Conservation (phyloP, 53 echinoderm and acorn worm genomes). For the Echinometra lucunter region DNA sequence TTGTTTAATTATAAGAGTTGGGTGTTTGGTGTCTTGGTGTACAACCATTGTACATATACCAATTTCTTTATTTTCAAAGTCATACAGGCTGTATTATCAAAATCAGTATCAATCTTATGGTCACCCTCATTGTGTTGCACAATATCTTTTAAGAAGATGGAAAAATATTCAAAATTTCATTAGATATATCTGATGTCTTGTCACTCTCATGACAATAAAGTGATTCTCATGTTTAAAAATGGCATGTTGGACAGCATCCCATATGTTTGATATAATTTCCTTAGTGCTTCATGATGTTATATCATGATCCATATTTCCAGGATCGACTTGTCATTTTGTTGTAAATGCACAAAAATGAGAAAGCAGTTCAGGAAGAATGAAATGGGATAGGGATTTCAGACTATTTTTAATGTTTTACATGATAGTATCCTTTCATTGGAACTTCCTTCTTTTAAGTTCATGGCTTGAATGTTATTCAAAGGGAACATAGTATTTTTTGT, state of each 20-base stretch:
- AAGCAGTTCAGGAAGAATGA: background rate
- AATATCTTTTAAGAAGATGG: background rate
- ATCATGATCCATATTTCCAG: constrained; percentile 25
- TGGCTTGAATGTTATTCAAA: background rate
- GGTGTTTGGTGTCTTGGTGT: too few relatives aligned
- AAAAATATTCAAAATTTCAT: background rate
- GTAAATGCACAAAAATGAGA: background rate
- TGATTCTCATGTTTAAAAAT: constrained; percentile 20
- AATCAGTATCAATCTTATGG: too few relatives aligned
- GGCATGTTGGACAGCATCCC: constrained; percentile 45
- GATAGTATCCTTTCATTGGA: background rate
- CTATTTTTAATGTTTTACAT: background rate
- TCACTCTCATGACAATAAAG: background rate
- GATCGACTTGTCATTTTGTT: background rate
- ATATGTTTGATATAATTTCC: constrained; percentile 42
- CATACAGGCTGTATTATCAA: too few relatives aligned
- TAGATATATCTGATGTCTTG: background rate
- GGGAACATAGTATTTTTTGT: background rate
- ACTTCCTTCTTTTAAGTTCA: background rate
- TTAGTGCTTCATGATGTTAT: background rate
- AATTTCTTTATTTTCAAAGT: too few relatives aligned
- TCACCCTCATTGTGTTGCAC: background rate
- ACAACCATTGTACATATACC: too few relatives aligned
- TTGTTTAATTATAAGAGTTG: too few relatives aligned
- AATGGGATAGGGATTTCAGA: background rate